Conservation (phyloP, 2,797 vertebrate genomes). For the Typhlichthys subterraneus region DNA sequence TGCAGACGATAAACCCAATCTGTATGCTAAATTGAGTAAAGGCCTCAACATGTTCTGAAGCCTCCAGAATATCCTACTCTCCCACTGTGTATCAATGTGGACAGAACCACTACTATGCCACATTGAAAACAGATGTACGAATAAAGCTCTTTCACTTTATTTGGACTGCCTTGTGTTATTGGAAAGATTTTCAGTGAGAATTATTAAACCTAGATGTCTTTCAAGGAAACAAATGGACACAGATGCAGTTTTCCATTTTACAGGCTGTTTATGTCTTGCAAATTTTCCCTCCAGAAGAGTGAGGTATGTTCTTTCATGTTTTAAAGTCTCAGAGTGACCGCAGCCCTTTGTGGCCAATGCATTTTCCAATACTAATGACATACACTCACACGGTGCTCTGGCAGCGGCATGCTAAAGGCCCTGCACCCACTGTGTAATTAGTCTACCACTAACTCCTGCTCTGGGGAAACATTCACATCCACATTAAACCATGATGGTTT, state of each 20-base stretch:
- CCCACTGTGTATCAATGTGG: conserved; percentile 46
- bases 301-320: conserved; percentile 78
- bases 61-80: conserved; percentile 50
- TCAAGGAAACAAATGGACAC: conserved; percentile 78
- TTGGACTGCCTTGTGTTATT: conserved; percentile 68
- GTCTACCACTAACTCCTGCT: conserved; percentile 76
- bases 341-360: conserved; percentile 73
- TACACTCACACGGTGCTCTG: conserved; percentile 74
- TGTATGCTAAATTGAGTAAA: conserved; percentile 49
- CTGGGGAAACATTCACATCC: conserved; percentile 78
- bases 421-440: conserved; percentile 76
- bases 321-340: conserved; percentile 75
- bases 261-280: conserved; percentile 82
- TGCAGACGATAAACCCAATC: conserved; percentile 26
- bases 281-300: conserved; percentile 76
- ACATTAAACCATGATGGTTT: conserved; percentile 76
- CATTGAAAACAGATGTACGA: conserved; percentile 76
- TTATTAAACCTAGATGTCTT: conserved; percentile 76
- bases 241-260: conserved; percentile 85
- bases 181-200: conserved; percentile 75
- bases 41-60: conserved; percentile 41
- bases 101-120: conserved; percentile 52
- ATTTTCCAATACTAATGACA: conserved; percentile 82
- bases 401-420: conserved; percentile 62
- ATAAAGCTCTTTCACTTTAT: conserved; percentile 49